These are phyloP conservation scores for Indicator indicator DNA, from an alignment of 2,113 vertebrate species.

Conservation along the genomic window DNA sequence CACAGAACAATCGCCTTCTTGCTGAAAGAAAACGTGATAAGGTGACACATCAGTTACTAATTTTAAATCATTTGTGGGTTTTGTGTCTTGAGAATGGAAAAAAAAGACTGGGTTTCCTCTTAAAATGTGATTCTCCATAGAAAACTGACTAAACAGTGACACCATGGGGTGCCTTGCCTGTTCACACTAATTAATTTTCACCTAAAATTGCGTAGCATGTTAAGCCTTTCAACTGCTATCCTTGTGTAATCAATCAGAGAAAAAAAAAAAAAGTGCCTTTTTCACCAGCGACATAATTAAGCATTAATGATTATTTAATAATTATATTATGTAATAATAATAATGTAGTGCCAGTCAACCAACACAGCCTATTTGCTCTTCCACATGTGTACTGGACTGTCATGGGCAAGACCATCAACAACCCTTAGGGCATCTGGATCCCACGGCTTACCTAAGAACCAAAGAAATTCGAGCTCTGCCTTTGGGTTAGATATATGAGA, in stretches of 20 bases:
- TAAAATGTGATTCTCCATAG: background rate
- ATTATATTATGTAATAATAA: background rate
- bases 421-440: fast-evolving
- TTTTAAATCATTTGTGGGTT: slow-evolving; percentile 46
- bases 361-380: background rate
- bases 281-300: background rate
- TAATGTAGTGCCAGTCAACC: background rate
- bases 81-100: background rate
- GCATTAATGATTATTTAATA: background rate
- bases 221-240: background rate
- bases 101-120: background rate
- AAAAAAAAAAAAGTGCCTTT: background rate
- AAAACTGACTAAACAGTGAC: slow-evolving; percentile 59
- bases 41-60: slow-evolving; percentile 39
- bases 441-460: background rate
- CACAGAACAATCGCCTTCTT: background rate
- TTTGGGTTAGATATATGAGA: background rate
- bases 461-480: background rate
- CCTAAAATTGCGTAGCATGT: background rate
- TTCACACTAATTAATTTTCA: slow-evolving; percentile 15
- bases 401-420: background rate
- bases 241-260: background rate
- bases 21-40: background rate
- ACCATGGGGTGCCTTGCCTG: slow-evolving; percentile 10
- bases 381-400: background rate